These are phyloP conservation scores for Leptinotarsa texana DNA, from an alignment of 1,140 invertebrate species.

Conservation along the genomic window DNA sequence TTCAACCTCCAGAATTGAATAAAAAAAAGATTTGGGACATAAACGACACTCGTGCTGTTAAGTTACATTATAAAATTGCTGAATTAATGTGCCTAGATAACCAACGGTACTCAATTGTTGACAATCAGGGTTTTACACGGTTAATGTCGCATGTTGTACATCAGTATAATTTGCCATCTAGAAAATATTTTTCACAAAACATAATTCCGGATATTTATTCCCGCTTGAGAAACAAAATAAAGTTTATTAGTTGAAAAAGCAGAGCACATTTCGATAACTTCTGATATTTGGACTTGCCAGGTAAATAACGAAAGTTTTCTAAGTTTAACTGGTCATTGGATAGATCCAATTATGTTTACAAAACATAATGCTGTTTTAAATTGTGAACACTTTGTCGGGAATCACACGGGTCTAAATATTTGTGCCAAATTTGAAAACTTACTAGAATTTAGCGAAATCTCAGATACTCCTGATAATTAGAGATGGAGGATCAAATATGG, in stretches of 20 bases:
- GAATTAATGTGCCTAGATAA: too few relatives aligned
- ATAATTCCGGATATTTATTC: slow-evolving; percentile 1
- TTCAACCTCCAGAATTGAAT: too few relatives aligned
- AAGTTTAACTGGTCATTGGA: slow-evolving; percentile 8
- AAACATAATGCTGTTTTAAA: slow-evolving; percentile 1
- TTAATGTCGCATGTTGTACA: background rate
- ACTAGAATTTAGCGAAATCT: background rate
- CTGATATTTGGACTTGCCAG: slow-evolving; percentile 4
- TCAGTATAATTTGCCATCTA: background rate
- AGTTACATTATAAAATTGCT: too few relatives aligned
- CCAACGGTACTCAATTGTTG: too few relatives aligned
- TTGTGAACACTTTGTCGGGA: background rate
- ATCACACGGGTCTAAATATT: background rate
- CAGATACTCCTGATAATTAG: slow-evolving; percentile 1
- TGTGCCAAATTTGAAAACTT: slow-evolving; percentile 7
- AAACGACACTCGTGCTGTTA: too few relatives aligned
- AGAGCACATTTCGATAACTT: background rate
- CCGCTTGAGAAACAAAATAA: slow-evolving; percentile 1
- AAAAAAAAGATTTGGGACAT: too few relatives aligned
- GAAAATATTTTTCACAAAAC: background rate
- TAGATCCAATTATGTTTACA: background rate
- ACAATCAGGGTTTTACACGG: too few relatives aligned
- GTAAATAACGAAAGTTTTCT: background rate
- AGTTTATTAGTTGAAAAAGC: background rate
- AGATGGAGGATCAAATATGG: slow-evolving; percentile 7